Evolutionary conservation across 92 coral and sea anemone species (phyloP), one percentile per base, ranked within the genome.

Genomic region (Nematostella vectensis): DNA sequence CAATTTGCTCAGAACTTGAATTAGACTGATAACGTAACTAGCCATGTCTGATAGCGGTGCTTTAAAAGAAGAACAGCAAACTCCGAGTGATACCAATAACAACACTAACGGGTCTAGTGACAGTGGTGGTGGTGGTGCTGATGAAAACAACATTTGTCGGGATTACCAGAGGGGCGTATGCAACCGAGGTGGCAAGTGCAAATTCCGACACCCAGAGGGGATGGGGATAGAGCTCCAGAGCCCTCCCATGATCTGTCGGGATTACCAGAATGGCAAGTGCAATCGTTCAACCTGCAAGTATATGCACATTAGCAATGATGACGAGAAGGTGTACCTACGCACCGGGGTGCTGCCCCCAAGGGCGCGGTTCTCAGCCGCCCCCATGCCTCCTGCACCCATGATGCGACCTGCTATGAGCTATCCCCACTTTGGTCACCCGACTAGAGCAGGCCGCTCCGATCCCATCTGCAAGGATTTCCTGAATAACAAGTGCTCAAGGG

Each of bases 81-180:
- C 9, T 28, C 22, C 47, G 57, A 69, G 76, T 27, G 88, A 85
- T 42, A 66, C 72, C 54, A 85, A 81, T 53, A 74, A 79, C 39
- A 85, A 85, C 73, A 67, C 68, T 26, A 75, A 77, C 18, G 76
- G 68, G 25, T 61, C 69, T n/a, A 38, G 50, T 29, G 43, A 27
- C 17, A 44, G 58, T 15, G 54, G 50, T 3, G 22, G 29, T 16
- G 22, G 44, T 23, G 65, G 48, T 3, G 55, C 51, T 11, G 20
- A 48, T 2, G 87, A 80, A 22, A 81, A 57, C 12, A 68, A 72
- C 25, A 78, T 93, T 58, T 93, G 99, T 50, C 93, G 99, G 11
- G 99, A 93, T 55, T 93, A 81, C 42, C 96, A 93, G 71, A 80
- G 99, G 11, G 99, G 99, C 26, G 99, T 93, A 12, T 93, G 99